Evolutionary conservation across 2,888 invertebrate genomes (phyloP).

Genomic region (Nomada lathburiana): DNA sequence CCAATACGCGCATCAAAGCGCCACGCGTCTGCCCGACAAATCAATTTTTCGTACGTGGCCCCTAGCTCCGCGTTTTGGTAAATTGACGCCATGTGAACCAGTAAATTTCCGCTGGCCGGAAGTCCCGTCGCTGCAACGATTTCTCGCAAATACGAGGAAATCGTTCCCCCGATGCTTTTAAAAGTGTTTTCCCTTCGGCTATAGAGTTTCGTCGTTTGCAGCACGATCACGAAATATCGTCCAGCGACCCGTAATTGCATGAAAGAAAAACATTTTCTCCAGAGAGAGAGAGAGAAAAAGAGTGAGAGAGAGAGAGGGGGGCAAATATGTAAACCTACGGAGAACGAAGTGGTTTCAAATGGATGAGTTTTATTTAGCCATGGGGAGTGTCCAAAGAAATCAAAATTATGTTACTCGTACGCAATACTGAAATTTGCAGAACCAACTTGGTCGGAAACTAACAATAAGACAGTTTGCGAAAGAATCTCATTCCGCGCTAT

Average conservation of each 20-base stretch:
- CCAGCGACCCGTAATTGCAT: neutral
- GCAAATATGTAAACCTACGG: neutral
- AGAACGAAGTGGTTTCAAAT: neutral
- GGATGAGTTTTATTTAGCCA: too few species aligned
- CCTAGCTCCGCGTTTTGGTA: neutral
- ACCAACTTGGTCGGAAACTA: too few species aligned
- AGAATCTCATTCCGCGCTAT: too few species aligned
- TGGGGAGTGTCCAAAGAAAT: too few species aligned
- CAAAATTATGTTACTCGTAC: too few species aligned
- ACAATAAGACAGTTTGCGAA: too few species aligned
- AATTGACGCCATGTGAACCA: neutral
- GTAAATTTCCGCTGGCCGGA: neutral
- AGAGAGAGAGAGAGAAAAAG: neutral
- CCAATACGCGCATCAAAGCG: neutral
- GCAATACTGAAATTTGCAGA: too few species aligned
- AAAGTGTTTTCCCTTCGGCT: neutral
- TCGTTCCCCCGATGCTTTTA: neutral
- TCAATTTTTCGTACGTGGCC: conserved; percentile 26
- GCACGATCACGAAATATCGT: neutral
- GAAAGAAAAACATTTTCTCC: conserved; percentile 4
- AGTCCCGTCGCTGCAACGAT: neutral
- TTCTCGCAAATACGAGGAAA: neutral
- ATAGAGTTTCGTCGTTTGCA: neutral
- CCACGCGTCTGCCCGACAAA: neutral
- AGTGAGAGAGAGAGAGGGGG: neutral